Evolutionary conservation across 2,113 vertebrate species (phyloP).

Genomic region (Hiodon tergisus): DNA sequence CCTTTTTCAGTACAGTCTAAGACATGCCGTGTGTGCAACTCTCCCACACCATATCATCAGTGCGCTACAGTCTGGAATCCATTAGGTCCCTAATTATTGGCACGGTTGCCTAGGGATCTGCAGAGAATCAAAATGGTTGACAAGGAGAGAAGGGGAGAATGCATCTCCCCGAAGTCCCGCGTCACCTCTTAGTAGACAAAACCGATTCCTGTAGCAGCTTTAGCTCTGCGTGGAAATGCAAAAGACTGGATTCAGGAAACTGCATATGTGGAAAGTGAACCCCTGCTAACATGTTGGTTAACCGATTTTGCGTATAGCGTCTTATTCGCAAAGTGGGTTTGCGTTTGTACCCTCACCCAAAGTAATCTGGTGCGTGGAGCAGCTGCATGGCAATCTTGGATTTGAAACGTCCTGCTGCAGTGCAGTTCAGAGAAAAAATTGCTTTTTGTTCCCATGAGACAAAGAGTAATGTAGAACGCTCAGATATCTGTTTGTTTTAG

Average conservation of each 20-base stretch:
- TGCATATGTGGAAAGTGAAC: too few relatives aligned
- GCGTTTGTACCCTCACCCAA: too few relatives aligned
- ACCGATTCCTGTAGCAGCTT: neutral
- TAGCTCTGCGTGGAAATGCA: too few relatives aligned
- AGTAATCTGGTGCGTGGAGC: too few relatives aligned
- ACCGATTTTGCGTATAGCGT: too few relatives aligned
- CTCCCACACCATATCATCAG: neutral
- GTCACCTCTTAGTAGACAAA: neutral
- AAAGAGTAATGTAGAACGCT: neutral
- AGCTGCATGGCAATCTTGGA: too few relatives aligned
- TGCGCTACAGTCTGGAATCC: constrained; percentile 17
- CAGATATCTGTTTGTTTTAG: neutral
- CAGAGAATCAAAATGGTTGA: constrained; percentile 25
- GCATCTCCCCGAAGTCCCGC: neutral
- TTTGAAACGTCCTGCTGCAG: too few relatives aligned
- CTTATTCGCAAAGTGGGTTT: too few relatives aligned
- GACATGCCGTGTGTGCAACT: neutral
- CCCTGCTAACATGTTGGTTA: too few relatives aligned
- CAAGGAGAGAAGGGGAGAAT: neutral
- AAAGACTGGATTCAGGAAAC: too few relatives aligned
- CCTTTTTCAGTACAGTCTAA: neutral
- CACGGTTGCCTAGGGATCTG: constrained; percentile 16
- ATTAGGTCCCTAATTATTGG: constrained; percentile 26
- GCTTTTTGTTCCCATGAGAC: too few relatives aligned
- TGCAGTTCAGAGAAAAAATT: too few relatives aligned